A percentile compares a stretch with the other conserved stretches of the same genome.
Conservation (phyloP, 1,140 invertebrate genomes). For the Eulimnadia texana region DNA sequence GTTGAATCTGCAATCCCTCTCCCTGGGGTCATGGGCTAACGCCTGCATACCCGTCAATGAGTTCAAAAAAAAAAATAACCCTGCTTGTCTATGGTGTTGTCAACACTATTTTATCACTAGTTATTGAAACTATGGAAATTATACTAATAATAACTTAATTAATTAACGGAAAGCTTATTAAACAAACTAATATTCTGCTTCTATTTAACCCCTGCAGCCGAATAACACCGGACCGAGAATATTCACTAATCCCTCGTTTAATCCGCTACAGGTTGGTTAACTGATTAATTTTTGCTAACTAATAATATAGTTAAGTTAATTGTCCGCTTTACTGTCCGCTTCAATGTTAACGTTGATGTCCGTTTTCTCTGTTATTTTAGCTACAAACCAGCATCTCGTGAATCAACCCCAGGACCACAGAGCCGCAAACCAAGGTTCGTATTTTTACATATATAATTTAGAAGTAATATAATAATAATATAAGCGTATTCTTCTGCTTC, state of each 20-base stretch:
- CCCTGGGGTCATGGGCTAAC: too few species aligned
- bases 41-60: too few species aligned
- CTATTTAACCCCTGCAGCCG: slow-evolving; percentile 19
- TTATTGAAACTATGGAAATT: too few species aligned
- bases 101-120: too few species aligned
- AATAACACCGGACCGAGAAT: slow-evolving; percentile 21
- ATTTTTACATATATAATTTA: too few species aligned
- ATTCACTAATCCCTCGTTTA: slow-evolving; percentile 19
- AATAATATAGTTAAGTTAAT: neutral
- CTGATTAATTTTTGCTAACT: neutral
- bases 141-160: neutral
- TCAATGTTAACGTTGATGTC: neutral
- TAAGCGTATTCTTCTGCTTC: neutral
- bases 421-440: slow-evolving; percentile 15
- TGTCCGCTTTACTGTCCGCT: neutral
- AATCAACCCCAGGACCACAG: slow-evolving; percentile 17
- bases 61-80: too few species aligned
- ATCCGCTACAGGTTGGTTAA: slow-evolving; percentile 21
- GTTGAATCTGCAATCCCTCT: too few species aligned
- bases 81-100: too few species aligned
- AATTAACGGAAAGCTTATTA: neutral
- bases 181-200: neutral
- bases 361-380: slow-evolving; percentile 8
- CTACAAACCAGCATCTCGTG: slow-evolving; percentile 15
- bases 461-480: too few species aligned